Base-by-base conservation (phyloP, 2,888 invertebrate species). In the Kuschelorhynchus macadamiae region DNA sequence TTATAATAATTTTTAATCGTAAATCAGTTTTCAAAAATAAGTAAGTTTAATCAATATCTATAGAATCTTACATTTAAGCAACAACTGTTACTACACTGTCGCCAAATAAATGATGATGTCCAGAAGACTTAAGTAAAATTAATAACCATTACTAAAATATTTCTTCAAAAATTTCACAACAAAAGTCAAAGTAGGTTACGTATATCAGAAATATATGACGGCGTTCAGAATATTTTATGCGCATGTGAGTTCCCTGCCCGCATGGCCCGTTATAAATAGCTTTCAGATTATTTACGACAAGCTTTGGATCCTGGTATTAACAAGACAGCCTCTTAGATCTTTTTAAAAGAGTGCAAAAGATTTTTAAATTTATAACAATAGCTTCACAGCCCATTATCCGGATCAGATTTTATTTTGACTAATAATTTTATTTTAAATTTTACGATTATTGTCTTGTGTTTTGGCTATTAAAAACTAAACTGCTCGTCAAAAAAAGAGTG, bases 331-430 rank as follows among this genome's bases (percentile, higher is more conserved):
- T 50, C 17, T 49, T 50, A 49, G 49, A 49, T 60, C 50, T 49
- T 60, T 50, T 60, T 60, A 49, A 60, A 62, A 62, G 52, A 62
- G 52, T 62, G 61, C 61, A 33, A 57, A 46, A 46, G 57, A 11
- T n/a, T 20, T 36, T 46, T 47, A 33, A 47, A 57, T 46, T 47
- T 57, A 33, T 12, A 47, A 47, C 33, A 46, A 57, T 57, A 9
- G 36, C 46, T 47, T 57, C 33, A 18, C 17, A 57, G 57, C 46
- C 42, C 16, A 42, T 55, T 42, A 55, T 36, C 20, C 11, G 36
- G 46, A 33, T 57, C 20, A 46, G 1, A 11, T 21, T 33, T 52
- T 62, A 36, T 62, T 62, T 18, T 62, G 62, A 21, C 62, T 62
- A 62, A 53, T 53, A 55, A 62, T 20, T 62, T 55, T 52, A 39